phyloP scores from a whole-genome alignment of 2,888 invertebrate species.

The Parochlus steinenii region DNA sequence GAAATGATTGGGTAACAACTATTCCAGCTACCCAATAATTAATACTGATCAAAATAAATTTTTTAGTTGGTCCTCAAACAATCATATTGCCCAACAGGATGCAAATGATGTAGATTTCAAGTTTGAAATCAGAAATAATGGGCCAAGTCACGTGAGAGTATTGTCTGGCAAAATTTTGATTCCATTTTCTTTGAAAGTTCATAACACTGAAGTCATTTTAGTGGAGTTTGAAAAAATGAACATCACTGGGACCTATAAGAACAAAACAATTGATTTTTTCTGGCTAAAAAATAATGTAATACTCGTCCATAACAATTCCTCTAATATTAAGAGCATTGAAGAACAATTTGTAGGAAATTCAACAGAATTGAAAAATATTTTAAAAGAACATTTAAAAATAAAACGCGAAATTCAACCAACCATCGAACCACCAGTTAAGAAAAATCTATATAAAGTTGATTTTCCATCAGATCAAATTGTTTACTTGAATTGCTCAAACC shows the following conservation, averaged over 20 bases:
- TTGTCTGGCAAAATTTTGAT: conserved; percentile 24
- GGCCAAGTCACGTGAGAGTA: conserved; percentile 26
- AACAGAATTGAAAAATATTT: no score
- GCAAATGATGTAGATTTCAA: conserved; percentile 22
- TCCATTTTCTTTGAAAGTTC: conserved; percentile 24
- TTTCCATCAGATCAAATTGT: conserved; percentile 29
- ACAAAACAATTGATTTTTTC: conserved; percentile 22
- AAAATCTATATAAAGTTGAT: no score
- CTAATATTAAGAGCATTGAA: no score
- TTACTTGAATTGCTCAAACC: conserved; percentile 27
- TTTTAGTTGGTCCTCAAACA: conserved; percentile 21
- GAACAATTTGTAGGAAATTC: no score
- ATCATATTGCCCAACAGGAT: conserved; percentile 24
- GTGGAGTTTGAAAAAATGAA: conserved; percentile 24
- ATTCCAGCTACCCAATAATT: no score
- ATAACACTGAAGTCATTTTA: conserved; percentile 21
- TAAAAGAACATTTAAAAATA: no score
- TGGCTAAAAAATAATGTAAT: conserved; percentile 24
- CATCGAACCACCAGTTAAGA: no score
- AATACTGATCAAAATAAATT: no score
- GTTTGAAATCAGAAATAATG: conserved; percentile 25
- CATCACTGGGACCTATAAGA: conserved; percentile 25
- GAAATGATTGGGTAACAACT: conserved; percentile 26
- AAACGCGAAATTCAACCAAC: no score
- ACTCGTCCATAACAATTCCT: no score